Conservation (phyloP, 2,113 vertebrate genomes). For the Pholis gunnellus region DNA sequence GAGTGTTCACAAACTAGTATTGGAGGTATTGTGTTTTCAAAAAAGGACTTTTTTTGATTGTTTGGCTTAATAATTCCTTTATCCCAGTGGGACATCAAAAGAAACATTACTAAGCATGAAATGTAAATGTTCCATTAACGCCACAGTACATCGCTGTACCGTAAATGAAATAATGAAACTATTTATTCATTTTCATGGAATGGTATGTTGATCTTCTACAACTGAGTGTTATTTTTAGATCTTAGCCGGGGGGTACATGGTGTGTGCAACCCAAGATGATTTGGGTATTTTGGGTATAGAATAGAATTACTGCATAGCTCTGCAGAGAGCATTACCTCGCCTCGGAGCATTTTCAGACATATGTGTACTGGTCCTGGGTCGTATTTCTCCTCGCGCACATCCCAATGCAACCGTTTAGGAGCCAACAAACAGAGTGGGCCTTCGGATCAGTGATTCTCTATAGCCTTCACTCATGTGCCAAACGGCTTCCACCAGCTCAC, state of each 20-base stretch:
- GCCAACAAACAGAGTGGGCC: conserved; percentile 60
- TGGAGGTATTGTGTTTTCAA: neutral
- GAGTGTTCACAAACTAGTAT: neutral
- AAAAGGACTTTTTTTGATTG: neutral
- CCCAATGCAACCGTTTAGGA: conserved; percentile 58
- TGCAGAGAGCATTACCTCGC: conserved; percentile 40
- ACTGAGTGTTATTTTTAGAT: conserved; percentile 46
- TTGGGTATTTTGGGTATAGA: conserved; percentile 53
- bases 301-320: conserved; percentile 62
- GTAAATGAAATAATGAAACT: neutral
- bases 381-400: conserved; percentile 39
- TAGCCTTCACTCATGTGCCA: conserved; percentile 53
- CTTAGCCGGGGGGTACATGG: conserved; percentile 13
- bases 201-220: neutral
- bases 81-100: neutral
- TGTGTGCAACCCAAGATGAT: conserved; percentile 52
- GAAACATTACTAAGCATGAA: neutral
- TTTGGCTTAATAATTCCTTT: neutral
- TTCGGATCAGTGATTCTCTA: conserved; percentile 60
- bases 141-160: neutral
- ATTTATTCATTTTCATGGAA: neutral
- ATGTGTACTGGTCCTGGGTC: conserved; percentile 45
- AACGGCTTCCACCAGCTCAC: conserved; percentile 37
- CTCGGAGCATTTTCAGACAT: conserved; percentile 45
- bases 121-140: neutral